These are phyloP conservation scores for Pyrocephalus nanus DNA, from an alignment of 2,797 vertebrate species.

Conservation along the genomic window DNA sequence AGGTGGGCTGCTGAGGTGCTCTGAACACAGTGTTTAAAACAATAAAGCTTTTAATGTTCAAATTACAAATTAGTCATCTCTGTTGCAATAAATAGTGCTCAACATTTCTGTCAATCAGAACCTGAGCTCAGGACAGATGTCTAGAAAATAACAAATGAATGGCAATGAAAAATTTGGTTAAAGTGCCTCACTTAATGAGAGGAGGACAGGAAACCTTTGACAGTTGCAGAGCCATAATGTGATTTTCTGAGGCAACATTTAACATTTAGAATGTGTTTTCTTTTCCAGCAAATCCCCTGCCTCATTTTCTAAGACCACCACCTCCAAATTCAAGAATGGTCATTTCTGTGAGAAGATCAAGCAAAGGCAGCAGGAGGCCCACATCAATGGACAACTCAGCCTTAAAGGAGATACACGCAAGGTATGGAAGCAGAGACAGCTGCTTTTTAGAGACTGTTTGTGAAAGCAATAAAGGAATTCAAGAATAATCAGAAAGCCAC, in stretches of 20 bases:
- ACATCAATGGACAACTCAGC: background rate
- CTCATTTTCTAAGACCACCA: background rate
- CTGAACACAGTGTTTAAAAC: background rate
- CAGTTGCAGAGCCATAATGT: background rate
- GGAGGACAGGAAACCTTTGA: background rate
- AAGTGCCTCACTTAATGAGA: background rate
- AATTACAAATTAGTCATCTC: background rate
- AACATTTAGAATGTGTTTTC: background rate
- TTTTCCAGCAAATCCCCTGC: background rate
- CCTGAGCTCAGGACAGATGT: background rate
- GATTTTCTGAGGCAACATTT: constrained; percentile 23
- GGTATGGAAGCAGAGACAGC: background rate
- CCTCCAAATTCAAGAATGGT: background rate
- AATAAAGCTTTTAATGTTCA: background rate
- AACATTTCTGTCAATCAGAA: background rate
- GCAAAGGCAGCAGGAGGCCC: background rate
- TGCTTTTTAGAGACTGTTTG: background rate
- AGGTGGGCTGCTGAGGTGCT: background rate
- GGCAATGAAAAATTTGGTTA: background rate
- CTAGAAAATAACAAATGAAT: background rate
- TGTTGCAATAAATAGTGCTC: background rate
- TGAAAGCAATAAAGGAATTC: background rate
- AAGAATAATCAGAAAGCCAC: background rate
- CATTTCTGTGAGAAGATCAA: background rate
- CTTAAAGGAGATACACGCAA: background rate